Base-by-base conservation (phyloP, 1,140 invertebrate species). In the Thaumatotibia leucotreta region DNA sequence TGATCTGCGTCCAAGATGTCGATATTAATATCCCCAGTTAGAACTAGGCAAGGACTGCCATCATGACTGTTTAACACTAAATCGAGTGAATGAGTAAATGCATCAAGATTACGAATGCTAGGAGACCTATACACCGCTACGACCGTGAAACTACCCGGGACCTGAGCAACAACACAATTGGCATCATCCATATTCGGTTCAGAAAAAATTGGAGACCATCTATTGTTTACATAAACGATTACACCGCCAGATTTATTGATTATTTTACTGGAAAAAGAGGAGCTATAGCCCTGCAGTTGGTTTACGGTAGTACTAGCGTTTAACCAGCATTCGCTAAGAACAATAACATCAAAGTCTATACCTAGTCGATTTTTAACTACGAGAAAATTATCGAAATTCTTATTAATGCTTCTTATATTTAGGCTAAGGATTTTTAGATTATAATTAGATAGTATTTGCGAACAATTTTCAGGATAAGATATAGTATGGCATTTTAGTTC, bases 291-390 rank as follows among this genome's bases (percentile, higher is more conserved):
- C 5, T 61, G 17, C 6, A 61, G 17, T 61, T 61, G 58, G 5
- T 29, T 2, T 23, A 61, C 14, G 5, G 24, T 14, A 14, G 58
- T 6, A 17, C n/a, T 14, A 10, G 17, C 52, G 23, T 58, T 58
- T 24, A 58, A 22, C 52, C 52, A 58, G 52, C 52, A 58, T 23
- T 58, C 52, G n/a, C 52, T 58, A 20, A 58, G n/a, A 58, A 58
- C 52, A 6, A 58, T 58, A 2, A 58, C 52, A 24, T 58, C 52
- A 58, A 58, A 58, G 9, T 10, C 8, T 8, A 58, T 58, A 3
- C 4, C 23, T 22, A 58, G 20, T 29, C 52, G 22, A 3, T 10
- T 20, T 3, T 14, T 5, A 9, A 58, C n/a, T 3, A 58, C 52
- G 4, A 24, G 20, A n/a, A 58, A 58, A 29, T 10, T 32, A 32